Evolutionary conservation across 2,888 invertebrate species (phyloP), one percentile per base, ranked within the genome.

Genomic region (Dexiosoma caninum): DNA sequence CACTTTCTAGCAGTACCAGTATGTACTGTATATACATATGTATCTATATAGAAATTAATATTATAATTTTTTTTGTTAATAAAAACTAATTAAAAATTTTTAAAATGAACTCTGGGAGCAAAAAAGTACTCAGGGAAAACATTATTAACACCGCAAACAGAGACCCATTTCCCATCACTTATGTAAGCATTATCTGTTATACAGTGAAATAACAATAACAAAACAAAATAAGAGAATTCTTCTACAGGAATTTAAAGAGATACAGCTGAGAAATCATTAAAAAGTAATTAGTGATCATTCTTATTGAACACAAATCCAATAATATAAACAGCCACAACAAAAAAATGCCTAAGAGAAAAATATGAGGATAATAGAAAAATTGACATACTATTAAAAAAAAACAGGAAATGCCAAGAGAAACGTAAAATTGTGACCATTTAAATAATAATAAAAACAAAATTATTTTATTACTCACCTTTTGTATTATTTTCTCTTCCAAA

Each of bases 371-470:
- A 49, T 21, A 60, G 12, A 55, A 64, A 64, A 55, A 1, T 51
- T 51, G n/a, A n/a, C n/a, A n/a, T 32, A 12, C n/a, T 32, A 32
- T 27, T 30, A 30, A 32, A 37, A 42, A 16, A 46, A 62, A 70
- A 75, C 75, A 75, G 75, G 59, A 75, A 79, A 79, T 75, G 55
- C 30, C 49, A 37, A 78, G n/a, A 44, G 14, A 46, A 72, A 35
- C 49, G 42, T 46, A 77, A 64, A 66, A 64, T 51, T 70, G 14
- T 46, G 19, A 5, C 37, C 19, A 16, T 32, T n/a, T 16, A 16
- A 40, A 44, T 8, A n/a, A 19, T 8, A 53, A 53, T 53, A 32
- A 9, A 10, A 35, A 12, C 2, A 23, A 8, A 69, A 35, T 10
- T 14, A 21, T 51, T 23, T 49, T 60, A 32, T 10, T 46, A 67